Evolutionary conservation across 2,888 invertebrate species (phyloP), one percentile per base, ranked within the genome.

Genomic region (Agonopterix arenella): DNA sequence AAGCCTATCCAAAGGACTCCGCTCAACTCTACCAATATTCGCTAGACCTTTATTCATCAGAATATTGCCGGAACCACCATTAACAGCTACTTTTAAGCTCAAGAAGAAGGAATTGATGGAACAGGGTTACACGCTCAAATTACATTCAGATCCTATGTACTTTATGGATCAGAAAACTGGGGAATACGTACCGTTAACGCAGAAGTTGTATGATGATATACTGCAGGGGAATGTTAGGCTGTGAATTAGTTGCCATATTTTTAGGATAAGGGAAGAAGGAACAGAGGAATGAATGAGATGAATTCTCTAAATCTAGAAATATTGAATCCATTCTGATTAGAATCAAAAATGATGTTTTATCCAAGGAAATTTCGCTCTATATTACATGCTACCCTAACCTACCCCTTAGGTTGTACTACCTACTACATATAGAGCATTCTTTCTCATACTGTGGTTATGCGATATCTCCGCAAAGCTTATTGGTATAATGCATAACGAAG

Each of bases 31-130:
- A 9, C 96, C 98, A 0, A 64, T 90, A 0, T 98, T 96, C 72
- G 96, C 98, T 0, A 90, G 95, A 47, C 98, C 98, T 0, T 71
- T 98, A 1, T 98, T 98, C 82, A 71, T 98, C 11, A 90, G 98
- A 49, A 85, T 96, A 11, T 85, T 97, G 50, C 88, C 93, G 9
- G 89, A 93, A 59, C 91, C 98, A 8, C 96, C 97, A 0, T 77
- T 95, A 44, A 96, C 95, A 2, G 93, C 93, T 47, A 99, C 99
- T 0, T 98, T 95, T 74, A 99, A 99, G 83, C 80, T 98, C 59
- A 96, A 96, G 73, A 99, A 99, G 80, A 92, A 93, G n/a, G 94
- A 96, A 60, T 83, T 98, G 18, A 94, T 96, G 69, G 90, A 92
- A 49, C 95, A 97, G 65, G 96, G 94, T 0, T 98, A 93, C 67